phyloP scores from a whole-genome alignment of 2,797 vertebrate species.

The Galagoides demidoff region DNA sequence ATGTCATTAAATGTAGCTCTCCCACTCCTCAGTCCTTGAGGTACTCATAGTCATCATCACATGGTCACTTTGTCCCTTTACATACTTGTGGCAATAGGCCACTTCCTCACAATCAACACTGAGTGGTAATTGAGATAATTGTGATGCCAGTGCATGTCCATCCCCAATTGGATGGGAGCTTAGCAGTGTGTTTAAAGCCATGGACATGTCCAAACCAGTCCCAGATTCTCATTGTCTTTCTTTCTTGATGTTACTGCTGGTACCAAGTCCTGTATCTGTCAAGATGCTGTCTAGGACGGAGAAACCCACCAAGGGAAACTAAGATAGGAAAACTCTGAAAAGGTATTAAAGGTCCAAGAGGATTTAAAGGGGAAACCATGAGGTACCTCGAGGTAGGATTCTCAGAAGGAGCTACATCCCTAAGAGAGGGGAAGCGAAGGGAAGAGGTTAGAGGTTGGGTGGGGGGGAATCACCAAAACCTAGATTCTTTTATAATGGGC shows the following conservation, averaged over 20 bases:
- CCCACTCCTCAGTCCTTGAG: background rate
- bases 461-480: background rate
- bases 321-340: background rate
- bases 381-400: background rate
- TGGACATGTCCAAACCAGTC: background rate
- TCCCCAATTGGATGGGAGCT: background rate
- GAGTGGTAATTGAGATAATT: constrained; percentile 47
- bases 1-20: background rate
- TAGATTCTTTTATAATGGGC: background rate
- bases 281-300: constrained; percentile 21
- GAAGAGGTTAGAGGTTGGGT: background rate
- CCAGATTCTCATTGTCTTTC: background rate
- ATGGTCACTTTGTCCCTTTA: background rate
- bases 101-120: constrained; percentile 37
- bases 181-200: background rate
- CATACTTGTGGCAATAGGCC: background rate
- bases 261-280: background rate
- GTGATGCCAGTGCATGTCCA: background rate
- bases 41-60: background rate
- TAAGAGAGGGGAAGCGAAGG: background rate
- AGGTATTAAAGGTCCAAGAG: background rate
- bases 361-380: background rate
- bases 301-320: constrained; percentile 10
- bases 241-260: background rate
- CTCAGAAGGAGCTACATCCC: background rate